Evolutionary conservation across 2,888 invertebrate species (phyloP).

Genomic region (Acanthoscelides obtectus): DNA sequence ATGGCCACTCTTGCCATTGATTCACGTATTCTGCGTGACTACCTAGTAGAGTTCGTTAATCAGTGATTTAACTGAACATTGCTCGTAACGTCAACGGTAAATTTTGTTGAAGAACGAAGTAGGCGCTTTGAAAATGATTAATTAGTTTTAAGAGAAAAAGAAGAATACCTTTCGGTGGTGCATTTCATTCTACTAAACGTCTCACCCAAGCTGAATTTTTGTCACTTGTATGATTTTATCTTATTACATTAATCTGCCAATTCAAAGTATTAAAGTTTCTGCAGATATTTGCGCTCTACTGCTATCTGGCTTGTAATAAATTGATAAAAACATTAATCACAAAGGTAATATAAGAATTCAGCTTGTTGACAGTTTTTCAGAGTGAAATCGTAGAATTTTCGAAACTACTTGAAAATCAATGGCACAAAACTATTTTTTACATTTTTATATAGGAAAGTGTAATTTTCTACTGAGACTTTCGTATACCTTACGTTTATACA

Average conservation of each 20-base stretch:
- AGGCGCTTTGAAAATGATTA: neutral
- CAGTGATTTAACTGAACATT: neutral
- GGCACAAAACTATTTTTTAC: constrained; percentile 13
- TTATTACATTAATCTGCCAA: too few species aligned
- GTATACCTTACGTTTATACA: constrained; percentile 27
- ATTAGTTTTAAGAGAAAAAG: neutral
- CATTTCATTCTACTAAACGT: neutral
- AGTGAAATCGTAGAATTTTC: neutral
- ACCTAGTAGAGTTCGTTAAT: too few species aligned
- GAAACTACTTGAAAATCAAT: constrained; percentile 3
- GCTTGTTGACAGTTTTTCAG: neutral
- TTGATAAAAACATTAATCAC: too few species aligned
- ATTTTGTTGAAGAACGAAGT: neutral
- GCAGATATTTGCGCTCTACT: too few species aligned
- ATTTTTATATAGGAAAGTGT: constrained; percentile 8
- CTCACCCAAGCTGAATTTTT: neutral
- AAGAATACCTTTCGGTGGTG: neutral
- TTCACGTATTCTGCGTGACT: too few species aligned
- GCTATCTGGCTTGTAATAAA: too few species aligned
- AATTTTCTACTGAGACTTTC: neutral
- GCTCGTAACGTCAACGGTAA: neutral
- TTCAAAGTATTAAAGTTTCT: too few species aligned
- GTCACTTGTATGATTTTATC: too few species aligned
- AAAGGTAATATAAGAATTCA: neutral
- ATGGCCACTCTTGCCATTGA: too few species aligned